These are phyloP conservation scores for Dryobotodes eremita DNA, from an alignment of 2,888 invertebrate species.

Conservation along the genomic window DNA sequence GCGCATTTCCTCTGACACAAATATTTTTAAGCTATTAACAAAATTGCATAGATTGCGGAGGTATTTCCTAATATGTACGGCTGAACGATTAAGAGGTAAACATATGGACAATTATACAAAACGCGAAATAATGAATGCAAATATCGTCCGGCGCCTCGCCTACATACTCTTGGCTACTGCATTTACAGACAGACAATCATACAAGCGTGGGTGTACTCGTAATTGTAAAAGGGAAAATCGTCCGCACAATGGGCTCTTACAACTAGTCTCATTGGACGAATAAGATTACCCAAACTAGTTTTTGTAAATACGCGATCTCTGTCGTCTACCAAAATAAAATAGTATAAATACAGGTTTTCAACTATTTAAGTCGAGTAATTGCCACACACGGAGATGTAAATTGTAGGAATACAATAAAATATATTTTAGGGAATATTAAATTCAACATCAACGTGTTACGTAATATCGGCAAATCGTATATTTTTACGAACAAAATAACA, in stretches of 20 bases:
- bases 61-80: constrained; percentile 43
- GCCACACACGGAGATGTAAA: constrained; percentile 58
- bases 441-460: constrained; percentile 16
- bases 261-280: constrained; percentile 55
- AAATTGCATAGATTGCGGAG: constrained; percentile 35
- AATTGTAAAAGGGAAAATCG: constrained; percentile 66
- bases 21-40: constrained; percentile 39
- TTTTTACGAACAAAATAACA: constrained; percentile 45
- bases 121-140: constrained; percentile 73
- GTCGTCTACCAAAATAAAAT: constrained; percentile 41
- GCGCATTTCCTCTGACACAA: constrained; percentile 47
- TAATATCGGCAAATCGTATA: constrained; percentile 27
- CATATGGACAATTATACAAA: constrained; percentile 58
- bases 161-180: constrained; percentile 63
- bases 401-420: constrained; percentile 47
- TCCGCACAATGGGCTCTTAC: constrained; percentile 49
- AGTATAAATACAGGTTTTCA: constrained; percentile 54
- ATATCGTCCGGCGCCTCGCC: constrained; percentile 73
- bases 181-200: constrained; percentile 64
- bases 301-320: constrained; percentile 49
- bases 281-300: constrained; percentile 60
- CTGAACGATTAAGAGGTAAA: constrained; percentile 52
- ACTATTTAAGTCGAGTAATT: constrained; percentile 29
- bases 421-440: constrained; percentile 32
- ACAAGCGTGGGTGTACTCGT: constrained; percentile 60